These are phyloP conservation scores for Synaphobranchus kaupii DNA, from an alignment of 2,797 vertebrate genomes.

Conservation along the genomic window DNA sequence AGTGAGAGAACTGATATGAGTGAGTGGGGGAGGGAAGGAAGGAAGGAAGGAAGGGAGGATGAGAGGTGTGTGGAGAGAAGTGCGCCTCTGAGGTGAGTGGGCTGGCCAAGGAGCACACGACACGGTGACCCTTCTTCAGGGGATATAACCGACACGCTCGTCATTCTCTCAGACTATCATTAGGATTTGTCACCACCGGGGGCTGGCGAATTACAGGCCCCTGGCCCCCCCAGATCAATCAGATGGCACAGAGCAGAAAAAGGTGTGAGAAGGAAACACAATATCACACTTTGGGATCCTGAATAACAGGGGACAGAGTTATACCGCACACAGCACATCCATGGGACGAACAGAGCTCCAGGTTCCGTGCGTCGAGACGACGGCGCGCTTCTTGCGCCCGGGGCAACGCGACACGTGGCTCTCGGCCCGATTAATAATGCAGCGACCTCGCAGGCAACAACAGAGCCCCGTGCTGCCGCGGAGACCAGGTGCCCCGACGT, in stretches of 20 bases:
- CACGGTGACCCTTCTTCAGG: neutral
- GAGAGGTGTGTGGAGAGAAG: neutral
- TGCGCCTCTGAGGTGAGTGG: neutral
- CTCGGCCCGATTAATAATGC: constrained; percentile 24
- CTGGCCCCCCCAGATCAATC: neutral
- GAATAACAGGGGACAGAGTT: neutral
- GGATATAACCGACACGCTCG: neutral
- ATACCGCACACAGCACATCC: neutral
- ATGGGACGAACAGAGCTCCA: neutral
- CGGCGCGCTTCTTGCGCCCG: neutral
- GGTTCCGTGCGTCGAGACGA: neutral
- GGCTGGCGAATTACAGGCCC: neutral
- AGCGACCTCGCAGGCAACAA: constrained; percentile 21
- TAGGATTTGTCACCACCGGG: neutral
- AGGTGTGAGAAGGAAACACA: too few species aligned
- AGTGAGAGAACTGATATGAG: neutral
- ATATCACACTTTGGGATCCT: neutral
- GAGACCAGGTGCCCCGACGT: neutral
- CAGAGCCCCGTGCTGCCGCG: neutral
- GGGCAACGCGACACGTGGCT: too few species aligned
- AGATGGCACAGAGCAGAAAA: neutral
- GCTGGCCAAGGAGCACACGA: neutral
- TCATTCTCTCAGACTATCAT: constrained; percentile 1
- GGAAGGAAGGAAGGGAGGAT: neutral
- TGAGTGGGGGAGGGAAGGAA: neutral